A percentile compares a stretch with the other conserved stretches of the same genome.
phyloP scores from a whole-genome alignment of 2,797 vertebrate genomes.

The Sebastes itinus region DNA sequence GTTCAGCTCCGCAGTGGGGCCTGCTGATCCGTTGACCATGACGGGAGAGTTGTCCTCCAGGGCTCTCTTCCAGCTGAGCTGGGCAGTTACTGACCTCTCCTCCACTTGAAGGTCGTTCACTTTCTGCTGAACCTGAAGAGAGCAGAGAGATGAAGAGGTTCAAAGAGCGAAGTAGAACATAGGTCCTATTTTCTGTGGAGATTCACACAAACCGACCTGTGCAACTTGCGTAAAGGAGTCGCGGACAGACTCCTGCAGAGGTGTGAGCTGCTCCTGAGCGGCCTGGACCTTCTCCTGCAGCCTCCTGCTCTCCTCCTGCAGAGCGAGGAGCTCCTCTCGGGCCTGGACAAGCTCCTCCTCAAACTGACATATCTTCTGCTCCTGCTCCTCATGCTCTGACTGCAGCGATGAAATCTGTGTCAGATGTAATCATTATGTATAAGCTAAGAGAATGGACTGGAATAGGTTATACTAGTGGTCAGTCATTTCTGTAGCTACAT shows the following conservation, averaged over 20 bases:
- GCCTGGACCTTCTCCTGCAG: constrained; percentile 91
- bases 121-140: constrained; percentile 87
- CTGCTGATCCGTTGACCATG: constrained; percentile 89
- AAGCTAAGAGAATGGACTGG: not conserved
- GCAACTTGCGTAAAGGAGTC: constrained; percentile 92
- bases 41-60: constrained; percentile 85
- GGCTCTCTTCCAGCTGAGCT: constrained; percentile 89
- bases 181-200: not conserved
- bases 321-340: constrained; percentile 88
- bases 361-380: constrained; percentile 90
- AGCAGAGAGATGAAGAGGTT: not conserved
- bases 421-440: not conserved
- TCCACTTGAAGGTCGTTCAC: constrained; percentile 88
- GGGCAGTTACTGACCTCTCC: constrained; percentile 85
- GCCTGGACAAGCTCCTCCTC: constrained; percentile 93
- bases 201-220: constrained; percentile 79
- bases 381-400: constrained; percentile 91
- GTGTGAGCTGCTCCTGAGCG: constrained; percentile 90
- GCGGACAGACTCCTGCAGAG: constrained; percentile 91
- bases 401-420: constrained; percentile 91
- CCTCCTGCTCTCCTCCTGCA: constrained; percentile 92
- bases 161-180: not conserved
- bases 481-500: not conserved
- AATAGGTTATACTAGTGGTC: not conserved
- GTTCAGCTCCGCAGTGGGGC: constrained; percentile 53